Percentiles rank a stretch among this genome's conserved stretches.
phyloP scores from a whole-genome alignment of 2,797 vertebrate species.

The Rhinatrema bivittatum region DNA sequence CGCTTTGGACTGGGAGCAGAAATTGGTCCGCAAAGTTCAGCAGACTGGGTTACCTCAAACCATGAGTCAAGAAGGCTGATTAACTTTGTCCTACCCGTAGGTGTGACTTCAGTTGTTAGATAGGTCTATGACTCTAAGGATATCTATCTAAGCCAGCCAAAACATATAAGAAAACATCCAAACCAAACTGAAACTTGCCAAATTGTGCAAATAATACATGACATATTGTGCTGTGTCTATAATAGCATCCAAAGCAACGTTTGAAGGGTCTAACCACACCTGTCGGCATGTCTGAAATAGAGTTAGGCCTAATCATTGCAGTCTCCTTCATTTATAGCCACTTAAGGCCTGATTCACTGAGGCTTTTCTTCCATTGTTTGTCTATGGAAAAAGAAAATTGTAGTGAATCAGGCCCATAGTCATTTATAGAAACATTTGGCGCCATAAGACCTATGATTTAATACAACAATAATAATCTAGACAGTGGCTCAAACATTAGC shows the following conservation, averaged over 20 bases:
- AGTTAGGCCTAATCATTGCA: conserved; percentile 19
- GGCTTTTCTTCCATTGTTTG: too few species aligned
- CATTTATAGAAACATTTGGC: conserved; percentile 33
- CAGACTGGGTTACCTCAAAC: conserved; percentile 19
- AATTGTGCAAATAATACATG: conserved; percentile 40
- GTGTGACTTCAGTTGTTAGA: conserved; percentile 53
- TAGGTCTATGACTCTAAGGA: conserved; percentile 26
- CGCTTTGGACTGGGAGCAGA: conserved; percentile 15
- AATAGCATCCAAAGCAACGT: conserved; percentile 38
- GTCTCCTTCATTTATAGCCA: conserved; percentile 15
- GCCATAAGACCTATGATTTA: conserved; percentile 43
- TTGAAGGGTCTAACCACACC: conserved; percentile 28
- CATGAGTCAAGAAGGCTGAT: conserved; percentile 32
- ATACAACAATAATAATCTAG: conserved; percentile 41
- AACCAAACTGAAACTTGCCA: conserved; percentile 56
- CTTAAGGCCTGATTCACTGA: too few species aligned
- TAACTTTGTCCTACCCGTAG: conserved; percentile 42
- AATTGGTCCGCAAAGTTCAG: conserved; percentile 13
- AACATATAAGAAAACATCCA: conserved; percentile 54
- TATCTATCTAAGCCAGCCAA: conserved; percentile 43
- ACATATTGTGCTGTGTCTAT: conserved; percentile 32
- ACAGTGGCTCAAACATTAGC: conserved; percentile 37
- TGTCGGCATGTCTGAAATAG: conserved; percentile 11
- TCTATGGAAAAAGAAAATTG: too few species aligned
- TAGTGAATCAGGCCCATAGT: conserved; percentile 32